phyloP scores from a whole-genome alignment of 2,888 invertebrate genomes.

The Eilema sororculum region DNA sequence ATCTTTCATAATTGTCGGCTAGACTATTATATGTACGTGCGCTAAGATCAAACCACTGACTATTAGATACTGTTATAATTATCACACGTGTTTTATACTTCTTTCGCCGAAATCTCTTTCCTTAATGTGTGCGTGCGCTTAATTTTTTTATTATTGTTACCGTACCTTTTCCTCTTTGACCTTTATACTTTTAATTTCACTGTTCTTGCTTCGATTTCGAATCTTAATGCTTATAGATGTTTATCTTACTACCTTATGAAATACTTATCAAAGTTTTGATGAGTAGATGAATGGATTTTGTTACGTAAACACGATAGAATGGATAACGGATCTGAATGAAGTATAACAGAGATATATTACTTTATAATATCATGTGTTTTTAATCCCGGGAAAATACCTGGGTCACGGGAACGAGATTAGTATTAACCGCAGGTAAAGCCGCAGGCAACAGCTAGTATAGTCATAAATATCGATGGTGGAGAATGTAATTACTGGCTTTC shows the following conservation, averaged over 20 bases:
- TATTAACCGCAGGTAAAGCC: neutral
- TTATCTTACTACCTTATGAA: neutral
- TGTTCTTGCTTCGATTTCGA: slow-evolving; percentile 8
- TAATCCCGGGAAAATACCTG: neutral
- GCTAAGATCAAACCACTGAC: slow-evolving; percentile 55
- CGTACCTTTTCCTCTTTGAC: neutral
- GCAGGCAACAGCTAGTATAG: neutral
- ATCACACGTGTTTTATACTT: slow-evolving; percentile 43
- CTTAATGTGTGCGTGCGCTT: slow-evolving; percentile 21
- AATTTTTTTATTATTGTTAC: neutral
- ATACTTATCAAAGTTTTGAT: neutral
- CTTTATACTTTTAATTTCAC: neutral
- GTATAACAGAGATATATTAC: neutral
- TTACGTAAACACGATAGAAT: neutral
- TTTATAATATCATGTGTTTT: neutral
- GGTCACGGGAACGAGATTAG: neutral
- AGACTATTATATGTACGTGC: slow-evolving; percentile 75
- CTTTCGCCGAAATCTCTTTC: slow-evolving; percentile 33
- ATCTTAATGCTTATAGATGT: neutral
- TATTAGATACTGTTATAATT: slow-evolving; percentile 58
- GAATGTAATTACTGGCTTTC: slow-evolving; percentile 12
- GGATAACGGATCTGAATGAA: neutral
- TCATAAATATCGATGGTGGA: slow-evolving; percentile 8
- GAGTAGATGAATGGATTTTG: neutral
- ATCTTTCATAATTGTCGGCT: slow-evolving; percentile 81